These are phyloP conservation scores for Halocynthia roretzi DNA, from an alignment of 23 tunicate genomes.

Conservation along the genomic window DNA sequence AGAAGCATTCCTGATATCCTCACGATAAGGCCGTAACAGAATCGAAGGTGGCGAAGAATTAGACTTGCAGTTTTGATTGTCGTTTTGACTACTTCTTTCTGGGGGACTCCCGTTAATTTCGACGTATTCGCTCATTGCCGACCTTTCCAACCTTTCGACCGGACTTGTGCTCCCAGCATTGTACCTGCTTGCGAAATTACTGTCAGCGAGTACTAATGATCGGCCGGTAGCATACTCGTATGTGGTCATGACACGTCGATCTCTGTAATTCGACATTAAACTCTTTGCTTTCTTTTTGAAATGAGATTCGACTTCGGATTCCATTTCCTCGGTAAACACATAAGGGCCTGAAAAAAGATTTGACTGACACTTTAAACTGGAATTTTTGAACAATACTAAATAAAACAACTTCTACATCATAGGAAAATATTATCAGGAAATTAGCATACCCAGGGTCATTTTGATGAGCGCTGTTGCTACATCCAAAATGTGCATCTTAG, in stretches of 20 bases:
- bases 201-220: not conserved
- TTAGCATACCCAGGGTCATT: conserved; percentile 43
- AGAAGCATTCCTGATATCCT: no score
- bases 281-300: conserved; percentile 30
- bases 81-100: no score
- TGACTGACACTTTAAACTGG: not conserved
- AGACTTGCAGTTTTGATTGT: no score
- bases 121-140: no score
- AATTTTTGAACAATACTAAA: not conserved
- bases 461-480: conserved; percentile 72
- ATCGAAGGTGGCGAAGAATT: no score
- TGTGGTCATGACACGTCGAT: conserved; percentile 4
- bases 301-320: conserved; percentile 45
- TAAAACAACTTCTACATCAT: not conserved
- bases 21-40: no score
- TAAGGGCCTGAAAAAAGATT: conserved; percentile 35
- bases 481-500: conserved; percentile 50
- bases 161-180: no score
- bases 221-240: not conserved
- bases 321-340: conserved; percentile 62
- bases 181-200: no score
- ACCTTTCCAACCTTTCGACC: no score
- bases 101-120: no score
- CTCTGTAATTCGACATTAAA: conserved; percentile 16
- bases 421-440: not conserved